Base-by-base conservation (phyloP, 2,113 vertebrate genomes). In the Chloebia gouldiae region DNA sequence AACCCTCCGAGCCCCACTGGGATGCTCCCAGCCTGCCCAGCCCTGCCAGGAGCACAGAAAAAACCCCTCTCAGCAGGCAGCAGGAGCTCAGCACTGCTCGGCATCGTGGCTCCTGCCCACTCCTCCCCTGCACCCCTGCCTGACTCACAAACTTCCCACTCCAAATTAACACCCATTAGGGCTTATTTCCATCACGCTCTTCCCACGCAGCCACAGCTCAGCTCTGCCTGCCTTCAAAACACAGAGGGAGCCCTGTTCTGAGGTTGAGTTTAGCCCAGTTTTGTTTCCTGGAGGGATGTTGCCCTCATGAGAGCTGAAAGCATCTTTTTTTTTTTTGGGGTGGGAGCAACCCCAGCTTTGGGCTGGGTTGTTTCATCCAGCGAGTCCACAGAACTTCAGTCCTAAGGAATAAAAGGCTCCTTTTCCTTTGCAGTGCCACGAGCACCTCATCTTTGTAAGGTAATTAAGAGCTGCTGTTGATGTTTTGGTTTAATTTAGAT, bases 131-230 rank as follows among this genome's bases (percentile, higher is more conserved):
- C 89, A 11, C 64, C 76, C 87, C 75, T 3, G 33, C 82, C 95
- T 92, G 95, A 95, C 87, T 96, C 93, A 79, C 89, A 44, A 71
- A 42, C 39, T 80, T 60, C 40, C 92, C 92, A 33, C 94, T 83
- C 63, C 71, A 63, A 88, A 93, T 83, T 83, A 86, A 59, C 90
- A 65, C 72, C 89, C 91, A 78, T 91, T 57, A 93, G 85, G 54
- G 70, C 81, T 97, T n/a, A 79, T 86, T 96, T 93, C 91, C 79
- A 87, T 91, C 85, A 2, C 3, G 37, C 51, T 50, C 30, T 19
- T 88, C 82, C 71, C 14, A 61, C 88, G 4, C 83, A 9, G 53
- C 79, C 86, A 1, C 83, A 86, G 83, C 86, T 1, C 84, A 90
- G 85, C 70, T n/a, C 49, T 85, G 81, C 76, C 92, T 78, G 92